Evolutionary conservation across 1,140 invertebrate species (phyloP).

Genomic region (Eciton burchellii): DNA sequence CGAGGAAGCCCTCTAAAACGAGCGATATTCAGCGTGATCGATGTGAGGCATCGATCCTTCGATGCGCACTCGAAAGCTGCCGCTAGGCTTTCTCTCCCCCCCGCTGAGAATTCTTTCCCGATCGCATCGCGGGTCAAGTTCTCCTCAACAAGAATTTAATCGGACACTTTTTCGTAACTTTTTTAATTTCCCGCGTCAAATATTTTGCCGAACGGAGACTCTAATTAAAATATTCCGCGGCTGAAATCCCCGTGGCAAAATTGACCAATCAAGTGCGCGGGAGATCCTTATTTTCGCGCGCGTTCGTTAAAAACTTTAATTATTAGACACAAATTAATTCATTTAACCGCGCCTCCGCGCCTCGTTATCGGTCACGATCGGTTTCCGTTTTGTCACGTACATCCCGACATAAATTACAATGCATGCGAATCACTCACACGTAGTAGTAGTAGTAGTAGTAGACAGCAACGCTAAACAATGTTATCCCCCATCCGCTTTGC

Average conservation of each 20-base stretch:
- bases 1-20: neutral
- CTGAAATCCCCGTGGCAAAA: constrained; percentile 19
- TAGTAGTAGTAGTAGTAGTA: no score
- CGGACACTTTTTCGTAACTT: constrained; percentile 47
- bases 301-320: constrained; percentile 2
- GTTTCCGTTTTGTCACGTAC: neutral
- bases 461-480: no score
- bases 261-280: constrained; percentile 7
- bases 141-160: constrained; percentile 42
- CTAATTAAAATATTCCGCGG: constrained; percentile 36
- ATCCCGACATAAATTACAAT: no score
- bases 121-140: constrained; percentile 29
- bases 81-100: constrained; percentile 33
- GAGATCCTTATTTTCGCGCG: neutral
- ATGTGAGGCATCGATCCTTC: constrained; percentile 39
- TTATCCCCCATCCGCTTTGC: no score
- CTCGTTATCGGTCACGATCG: neutral
- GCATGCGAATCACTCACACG: no score
- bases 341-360: neutral
- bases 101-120: constrained; percentile 17
- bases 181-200: constrained; percentile 51
- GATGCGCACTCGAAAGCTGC: constrained; percentile 16
- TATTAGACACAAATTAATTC: neutral
- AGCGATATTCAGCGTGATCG: constrained; percentile 49
- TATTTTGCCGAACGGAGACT: constrained; percentile 38